Evolutionary conservation across 2,113 vertebrate genomes (phyloP), one percentile per base, ranked within the genome.

Genomic region (Archilochus colubris): DNA sequence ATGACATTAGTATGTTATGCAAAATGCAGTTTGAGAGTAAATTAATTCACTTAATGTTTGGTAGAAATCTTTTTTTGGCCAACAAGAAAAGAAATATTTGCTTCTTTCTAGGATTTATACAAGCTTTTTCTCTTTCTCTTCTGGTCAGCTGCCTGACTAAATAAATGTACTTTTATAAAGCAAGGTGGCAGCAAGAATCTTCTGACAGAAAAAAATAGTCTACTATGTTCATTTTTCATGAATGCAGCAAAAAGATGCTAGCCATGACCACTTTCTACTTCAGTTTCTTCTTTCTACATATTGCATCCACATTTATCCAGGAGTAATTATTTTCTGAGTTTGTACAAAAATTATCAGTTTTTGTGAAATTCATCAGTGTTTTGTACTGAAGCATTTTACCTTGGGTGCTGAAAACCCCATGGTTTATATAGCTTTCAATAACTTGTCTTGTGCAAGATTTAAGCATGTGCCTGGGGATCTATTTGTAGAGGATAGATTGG

Each of bases 151-250:
- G 82, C 82, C 85, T 94, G 85, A 77, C 88, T 95, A 89, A 96
- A 97, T 92, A 92, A 93, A 92, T 95, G 95, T 94, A 88, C 87
- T 95, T 95, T 91, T 92, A 94, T 93, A 96, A 97, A 96, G 96
- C 93, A 96, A 97, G 94, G 94, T 95, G 95, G 95, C 95, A 96
- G 92, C 85, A 96, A 94, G 96, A 96, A 97, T 95, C 94, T 94
- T 96, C 87, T 83, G 82, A 91, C 82, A 77, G 87, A 50, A 92
- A 95, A 95, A 95, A 97, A 77, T 50, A 38, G 33, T 91, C 55
- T 91, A 23, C 33, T 24, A 6, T 64, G 38, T 63, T 95, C 48
- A 83, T 91, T 95, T 95, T 82, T 91, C 75, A 82, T 14, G 19
- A 84, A 17, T 75, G 38, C 70, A 82, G 84, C 40, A 91, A 82